phyloP scores from a whole-genome alignment of 2,113 vertebrate genomes.

The Pangasianodon hypophthalmus region DNA sequence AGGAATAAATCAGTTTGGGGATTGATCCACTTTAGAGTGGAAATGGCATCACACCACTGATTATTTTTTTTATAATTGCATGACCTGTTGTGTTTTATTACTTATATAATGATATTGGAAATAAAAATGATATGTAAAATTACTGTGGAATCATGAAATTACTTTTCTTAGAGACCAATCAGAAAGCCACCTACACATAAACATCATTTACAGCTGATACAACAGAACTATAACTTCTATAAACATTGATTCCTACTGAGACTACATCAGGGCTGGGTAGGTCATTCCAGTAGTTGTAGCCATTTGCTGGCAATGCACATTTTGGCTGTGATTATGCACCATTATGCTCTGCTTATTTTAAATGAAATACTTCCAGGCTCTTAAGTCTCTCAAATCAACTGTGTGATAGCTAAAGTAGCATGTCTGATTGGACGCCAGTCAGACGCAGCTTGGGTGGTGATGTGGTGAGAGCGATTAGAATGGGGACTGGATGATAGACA shows the following conservation, averaged over 20 bases:
- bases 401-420: conserved; percentile 21
- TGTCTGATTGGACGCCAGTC: conserved; percentile 32
- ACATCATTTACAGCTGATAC: background rate
- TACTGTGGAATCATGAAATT: background rate
- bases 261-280: background rate
- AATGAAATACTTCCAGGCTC: conserved; percentile 29
- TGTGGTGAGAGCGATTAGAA: conserved; percentile 61
- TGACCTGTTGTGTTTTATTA: background rate
- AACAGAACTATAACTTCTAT: background rate
- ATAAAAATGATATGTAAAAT: background rate
- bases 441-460: conserved; percentile 4
- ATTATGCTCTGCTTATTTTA: conserved; percentile 27
- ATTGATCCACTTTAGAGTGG: background rate
- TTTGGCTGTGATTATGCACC: conserved; percentile 1
- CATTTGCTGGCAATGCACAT: background rate
- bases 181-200: background rate
- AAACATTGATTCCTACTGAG: background rate
- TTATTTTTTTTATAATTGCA: background rate
- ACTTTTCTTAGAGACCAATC: background rate
- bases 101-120: background rate
- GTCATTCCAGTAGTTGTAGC: background rate
- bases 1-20: background rate
- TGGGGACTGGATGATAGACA: conserved; percentile 52
- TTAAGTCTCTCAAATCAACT: conserved; percentile 16
- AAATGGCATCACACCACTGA: background rate